A percentile compares a stretch with the other conserved stretches of the same genome.
Conservation (phyloP, 2,888 invertebrate species). For the Diarsia rubi region DNA sequence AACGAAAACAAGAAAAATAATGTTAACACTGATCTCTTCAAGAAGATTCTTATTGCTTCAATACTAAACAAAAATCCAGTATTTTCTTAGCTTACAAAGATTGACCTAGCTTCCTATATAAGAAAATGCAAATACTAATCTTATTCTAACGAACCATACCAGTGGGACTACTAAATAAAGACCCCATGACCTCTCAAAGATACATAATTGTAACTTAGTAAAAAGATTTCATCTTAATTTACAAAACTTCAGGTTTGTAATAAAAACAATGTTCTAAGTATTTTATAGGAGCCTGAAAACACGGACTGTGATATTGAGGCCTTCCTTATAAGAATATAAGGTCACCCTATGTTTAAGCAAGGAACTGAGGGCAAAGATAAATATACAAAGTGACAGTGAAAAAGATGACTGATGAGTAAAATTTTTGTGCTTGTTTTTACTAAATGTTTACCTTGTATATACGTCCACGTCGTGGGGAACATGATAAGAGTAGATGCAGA, state of each 20-base stretch:
- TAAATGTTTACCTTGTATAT: background rate
- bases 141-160: background rate
- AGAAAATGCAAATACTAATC: background rate
- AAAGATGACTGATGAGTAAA: background rate
- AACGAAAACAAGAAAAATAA: background rate
- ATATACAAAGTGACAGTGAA: background rate
- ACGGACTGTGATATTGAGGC: background rate
- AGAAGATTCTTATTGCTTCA: background rate
- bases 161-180: background rate
- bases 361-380: background rate
- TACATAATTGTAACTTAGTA: constrained; percentile 20
- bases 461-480: background rate
- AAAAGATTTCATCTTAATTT: constrained; percentile 28
- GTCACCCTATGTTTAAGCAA: background rate
- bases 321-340: background rate
- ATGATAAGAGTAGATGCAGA: background rate
- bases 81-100: background rate
- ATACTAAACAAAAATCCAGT: background rate
- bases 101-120: no score
- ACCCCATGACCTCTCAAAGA: constrained; percentile 25
- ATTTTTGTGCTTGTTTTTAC: background rate
- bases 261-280: constrained; percentile 34
- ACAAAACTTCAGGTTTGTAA: constrained; percentile 31
- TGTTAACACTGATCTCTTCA: background rate
- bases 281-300: constrained; percentile 6